phyloP scores from a whole-genome alignment of 2,797 vertebrate species.

The Bradypodion ventrale region DNA sequence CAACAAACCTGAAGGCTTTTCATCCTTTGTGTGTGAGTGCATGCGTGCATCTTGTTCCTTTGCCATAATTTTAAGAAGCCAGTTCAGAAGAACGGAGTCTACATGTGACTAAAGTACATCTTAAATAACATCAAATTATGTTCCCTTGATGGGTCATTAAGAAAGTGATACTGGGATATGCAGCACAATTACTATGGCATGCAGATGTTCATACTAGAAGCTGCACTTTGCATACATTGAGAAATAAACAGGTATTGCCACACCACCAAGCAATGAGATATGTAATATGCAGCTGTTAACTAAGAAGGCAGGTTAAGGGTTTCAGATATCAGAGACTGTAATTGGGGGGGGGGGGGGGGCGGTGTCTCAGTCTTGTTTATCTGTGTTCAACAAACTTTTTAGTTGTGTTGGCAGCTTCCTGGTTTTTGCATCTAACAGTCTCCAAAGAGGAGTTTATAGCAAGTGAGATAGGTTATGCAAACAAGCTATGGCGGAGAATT shows the following conservation, averaged over 20 bases:
- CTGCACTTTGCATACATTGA: conserved; percentile 57
- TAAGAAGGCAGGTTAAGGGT: not conserved
- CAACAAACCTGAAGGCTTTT: conserved; percentile 58
- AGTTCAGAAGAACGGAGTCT: conserved; percentile 34
- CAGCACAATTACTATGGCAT: conserved; percentile 51
- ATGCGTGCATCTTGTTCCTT: conserved; percentile 34
- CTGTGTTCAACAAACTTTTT: conserved; percentile 24
- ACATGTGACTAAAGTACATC: conserved; percentile 59
- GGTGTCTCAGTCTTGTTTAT: conserved; percentile 1
- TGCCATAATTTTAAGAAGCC: conserved; percentile 35
- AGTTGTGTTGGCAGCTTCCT: not conserved
- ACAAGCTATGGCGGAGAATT: conserved; percentile 30
- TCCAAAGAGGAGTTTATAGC: rapidly evolving
- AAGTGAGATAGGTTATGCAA: conserved; percentile 44
- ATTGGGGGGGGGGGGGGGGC: conserved; percentile 39
- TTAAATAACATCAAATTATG: conserved; percentile 73
- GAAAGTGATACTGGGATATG: conserved; percentile 66
- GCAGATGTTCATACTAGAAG: conserved; percentile 67
- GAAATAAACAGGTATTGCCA: conserved; percentile 20
- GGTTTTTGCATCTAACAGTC: conserved; percentile 23
- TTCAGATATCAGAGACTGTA: conserved; percentile 22
- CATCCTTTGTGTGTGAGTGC: not conserved
- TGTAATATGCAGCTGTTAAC: not conserved
- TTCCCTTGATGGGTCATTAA: conserved; percentile 71
- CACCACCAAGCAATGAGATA: not conserved